Evolutionary conservation across 2,113 vertebrate genomes (phyloP), one percentile per base, ranked within the genome.

Genomic region (Fulmarus glacialis): DNA sequence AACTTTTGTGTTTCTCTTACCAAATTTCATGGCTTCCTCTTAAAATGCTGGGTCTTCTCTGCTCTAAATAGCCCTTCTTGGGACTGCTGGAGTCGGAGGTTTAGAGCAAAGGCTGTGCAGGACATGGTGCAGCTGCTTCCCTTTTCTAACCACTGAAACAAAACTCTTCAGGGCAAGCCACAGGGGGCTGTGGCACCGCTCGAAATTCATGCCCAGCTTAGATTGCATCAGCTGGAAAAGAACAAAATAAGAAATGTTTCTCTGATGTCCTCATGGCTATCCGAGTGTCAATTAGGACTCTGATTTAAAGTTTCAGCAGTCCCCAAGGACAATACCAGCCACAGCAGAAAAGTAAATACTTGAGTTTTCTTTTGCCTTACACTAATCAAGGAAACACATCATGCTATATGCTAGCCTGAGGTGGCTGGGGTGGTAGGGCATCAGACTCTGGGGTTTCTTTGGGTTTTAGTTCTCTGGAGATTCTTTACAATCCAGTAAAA

Each of bases 271-370:
- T 94, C 89, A 71, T 94, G 84, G 81, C 62, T 94, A 50, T 93
- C 62, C 8, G 1, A 94, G 87, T 62, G 81, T 66, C 94, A 96
- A 89, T 97, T 96, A 96, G 70, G 48, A 75, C 62, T 87, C 81
- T 87, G 89, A 95, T 85, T 89, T 91, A 94, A 94, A 94, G 82
- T 91, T 96, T 90, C 89, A 94, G 87, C 87, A 91, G 70, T 92
- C 84, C 71, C 91, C 47, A 72, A 93, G 91, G 82, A 93, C 92
- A 90, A 77, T 24, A 90, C 67, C 74, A 95, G 73, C 45, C 75
- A 70, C 66, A 70, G 77, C 53, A 89, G 83, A 90, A 91, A 81
- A 93, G 81, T 34, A 94, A 94, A 95, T 91, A 72, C 78, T 56
- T 38, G 43, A 82, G 30, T 75, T 95, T 88, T 75, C 60, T 58